Percentiles rank a stretch among this genome's conserved stretches.
These are phyloP conservation scores for Erythrocercus mccallii DNA, from an alignment of 2,113 vertebrate genomes.

Conservation along the genomic window DNA sequence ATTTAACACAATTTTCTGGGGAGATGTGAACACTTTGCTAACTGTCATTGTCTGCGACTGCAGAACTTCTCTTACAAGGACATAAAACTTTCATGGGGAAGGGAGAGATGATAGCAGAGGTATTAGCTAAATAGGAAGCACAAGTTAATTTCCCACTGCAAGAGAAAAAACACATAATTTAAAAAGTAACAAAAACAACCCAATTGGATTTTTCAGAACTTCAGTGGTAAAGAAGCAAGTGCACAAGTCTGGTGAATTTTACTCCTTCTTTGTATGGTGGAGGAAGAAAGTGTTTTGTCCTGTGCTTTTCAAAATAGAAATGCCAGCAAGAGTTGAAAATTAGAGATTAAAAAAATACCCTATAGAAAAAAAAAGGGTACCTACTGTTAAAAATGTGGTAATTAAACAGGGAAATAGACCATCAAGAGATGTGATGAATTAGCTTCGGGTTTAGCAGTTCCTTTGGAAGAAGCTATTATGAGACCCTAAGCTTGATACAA, in stretches of 20 bases:
- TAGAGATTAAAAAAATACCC: background rate
- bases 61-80: background rate
- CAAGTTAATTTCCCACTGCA: background rate
- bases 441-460: background rate
- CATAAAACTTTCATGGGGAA: background rate
- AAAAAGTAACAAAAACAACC: background rate
- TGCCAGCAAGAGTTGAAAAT: background rate
- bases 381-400: background rate
- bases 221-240: background rate
- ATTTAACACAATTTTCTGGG: background rate
- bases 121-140: background rate
- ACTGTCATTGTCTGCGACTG: background rate
- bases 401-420: background rate
- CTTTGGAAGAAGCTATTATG: background rate
- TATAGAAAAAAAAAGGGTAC: background rate
- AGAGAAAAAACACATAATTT: background rate
- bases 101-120: background rate
- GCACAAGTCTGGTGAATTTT: background rate
- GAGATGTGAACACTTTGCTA: background rate
- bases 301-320: background rate
- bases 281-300: background rate
- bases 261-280: background rate
- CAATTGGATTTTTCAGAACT: background rate
- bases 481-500: background rate
- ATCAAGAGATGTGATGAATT: background rate